These are phyloP conservation scores for Hydrochoerus hydrochaeris DNA, from an alignment of 2,113 vertebrate species.

Conservation along the genomic window DNA sequence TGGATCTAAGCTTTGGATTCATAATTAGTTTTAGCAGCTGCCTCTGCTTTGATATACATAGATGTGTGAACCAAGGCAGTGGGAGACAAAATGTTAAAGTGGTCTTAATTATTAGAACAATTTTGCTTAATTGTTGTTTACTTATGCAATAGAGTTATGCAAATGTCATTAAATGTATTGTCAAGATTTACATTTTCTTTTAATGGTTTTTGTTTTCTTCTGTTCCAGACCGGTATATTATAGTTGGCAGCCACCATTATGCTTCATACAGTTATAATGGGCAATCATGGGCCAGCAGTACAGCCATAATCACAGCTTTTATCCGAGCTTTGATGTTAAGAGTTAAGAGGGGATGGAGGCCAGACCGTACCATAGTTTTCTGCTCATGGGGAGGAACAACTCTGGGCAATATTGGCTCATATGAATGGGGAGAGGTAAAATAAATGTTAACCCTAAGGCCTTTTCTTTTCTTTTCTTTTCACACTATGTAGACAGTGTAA, in stretches of 20 bases:
- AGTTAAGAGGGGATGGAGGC: conserved; percentile 91
- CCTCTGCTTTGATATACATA: conserved; percentile 67
- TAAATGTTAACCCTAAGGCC: background rate
- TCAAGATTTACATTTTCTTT: conserved; percentile 20
- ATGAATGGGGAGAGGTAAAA: conserved; percentile 97
- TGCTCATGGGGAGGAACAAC: conserved; percentile 94
- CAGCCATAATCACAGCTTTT: conserved; percentile 91
- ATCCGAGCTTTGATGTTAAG: conserved; percentile 89
- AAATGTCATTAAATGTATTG: conserved; percentile 70
- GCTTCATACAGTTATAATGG: conserved; percentile 75
- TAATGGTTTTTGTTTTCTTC: conserved; percentile 37
- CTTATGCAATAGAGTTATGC: conserved; percentile 58
- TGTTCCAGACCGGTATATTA: conserved; percentile 92
- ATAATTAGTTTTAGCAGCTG: conserved; percentile 74
- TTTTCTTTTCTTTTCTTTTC: background rate
- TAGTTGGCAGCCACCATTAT: conserved; percentile 92
- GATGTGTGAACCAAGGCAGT: conserved; percentile 48
- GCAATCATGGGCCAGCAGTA: conserved; percentile 89
- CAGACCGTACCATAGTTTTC: conserved; percentile 92
- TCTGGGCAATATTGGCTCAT: conserved; percentile 94
- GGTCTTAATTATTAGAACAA: conserved; percentile 73
- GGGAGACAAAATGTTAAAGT: conserved; percentile 53
- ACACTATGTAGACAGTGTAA: background rate
- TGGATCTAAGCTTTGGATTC: conserved; percentile 52
- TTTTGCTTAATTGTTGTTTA: conserved; percentile 67